These are phyloP conservation scores for Montipora capricornis DNA, from an alignment of 64 coral and sea anemone species.

Conservation along the genomic window DNA sequence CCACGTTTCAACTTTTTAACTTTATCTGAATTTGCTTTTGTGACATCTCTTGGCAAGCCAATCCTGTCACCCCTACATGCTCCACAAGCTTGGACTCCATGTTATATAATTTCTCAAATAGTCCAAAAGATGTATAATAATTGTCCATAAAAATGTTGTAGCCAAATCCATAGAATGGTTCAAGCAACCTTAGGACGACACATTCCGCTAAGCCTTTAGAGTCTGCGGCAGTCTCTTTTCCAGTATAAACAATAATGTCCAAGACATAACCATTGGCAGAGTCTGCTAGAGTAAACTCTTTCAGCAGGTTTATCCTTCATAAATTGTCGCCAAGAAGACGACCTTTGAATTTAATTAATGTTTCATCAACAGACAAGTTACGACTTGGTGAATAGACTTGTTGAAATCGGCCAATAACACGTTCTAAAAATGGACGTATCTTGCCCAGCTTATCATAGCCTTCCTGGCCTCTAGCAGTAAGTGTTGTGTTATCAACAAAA, in stretches of 20 bases:
- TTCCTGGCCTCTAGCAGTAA: slow-evolving; percentile 43
- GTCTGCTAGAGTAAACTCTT: slow-evolving; percentile 40
- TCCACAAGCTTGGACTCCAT: too few species aligned
- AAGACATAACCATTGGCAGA: slow-evolving; percentile 42
- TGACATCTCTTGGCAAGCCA: too few species aligned
- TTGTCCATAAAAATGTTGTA: too few species aligned
- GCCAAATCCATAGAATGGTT: slow-evolving; percentile 30
- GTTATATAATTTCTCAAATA: too few species aligned
- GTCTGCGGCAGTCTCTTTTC: slow-evolving; percentile 48
- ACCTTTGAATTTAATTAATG: slow-evolving; percentile 57
- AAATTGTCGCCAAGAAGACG: slow-evolving; percentile 47
- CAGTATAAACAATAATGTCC: slow-evolving; percentile 54
- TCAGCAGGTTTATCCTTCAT: slow-evolving; percentile 55
- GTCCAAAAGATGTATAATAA: too few species aligned
- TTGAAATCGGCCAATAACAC: slow-evolving; percentile 4
- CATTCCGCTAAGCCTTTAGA: neutral
- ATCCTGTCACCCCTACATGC: too few species aligned
- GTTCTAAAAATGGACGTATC: too few species aligned
- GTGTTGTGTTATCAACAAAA: slow-evolving; percentile 57
- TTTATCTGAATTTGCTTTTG: too few species aligned
- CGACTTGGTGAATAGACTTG: slow-evolving; percentile 21
- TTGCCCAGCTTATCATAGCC: slow-evolving; percentile 44
- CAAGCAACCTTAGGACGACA: neutral
- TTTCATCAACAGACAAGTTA: slow-evolving; percentile 52
- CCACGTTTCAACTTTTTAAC: too few species aligned